Evolutionary conservation across 2,888 invertebrate species (phyloP), one percentile per base, ranked within the genome.

Genomic region (Diaperis boleti): DNA sequence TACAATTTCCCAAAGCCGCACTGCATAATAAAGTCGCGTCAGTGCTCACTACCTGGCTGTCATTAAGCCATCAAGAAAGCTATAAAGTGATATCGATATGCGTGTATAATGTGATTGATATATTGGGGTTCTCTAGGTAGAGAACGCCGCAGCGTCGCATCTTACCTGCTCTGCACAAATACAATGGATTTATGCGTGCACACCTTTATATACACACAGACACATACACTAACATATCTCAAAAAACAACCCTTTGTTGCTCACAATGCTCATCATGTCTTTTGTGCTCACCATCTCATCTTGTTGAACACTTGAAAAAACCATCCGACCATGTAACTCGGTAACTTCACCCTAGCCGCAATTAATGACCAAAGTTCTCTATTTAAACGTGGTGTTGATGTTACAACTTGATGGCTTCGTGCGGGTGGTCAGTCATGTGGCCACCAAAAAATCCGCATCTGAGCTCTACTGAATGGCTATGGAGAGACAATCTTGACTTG

Each of bases 51-150:
- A 55, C 42, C 62, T 62, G 60, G 50, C 50, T 64, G 73, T 75
- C 73, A 76, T 76, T 74, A 73, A 76, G 75, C 74, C 73, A 69
- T 76, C 76, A 74, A 66, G 66, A 70, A 69, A 63, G 67, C 59
- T 62, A 68, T 69, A 67, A 67, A 71, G 66, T 74, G 75, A 71
- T 76, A 79, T 78, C 74, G 77, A 79, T 79, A 79, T 76, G 78
- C 78, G 77, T 78, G 74, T 73, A 73, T 77, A 78, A 78, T 72
- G 69, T 80, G 80, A 80, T 80, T 80, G 80, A 80, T 81, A 76
- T 78, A 79, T 77, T 77, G 73, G 74, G 77, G 78, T 78, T 77
- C 74, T 76, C 75, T 76, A 70, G 72, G 71, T 56, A 37, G 74
- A 64, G 35, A 63, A 61, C 54, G 57, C 52, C 59, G 37, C 74